Base-by-base conservation (phyloP, 2,888 invertebrate species). In the Venustoraphidia nigricollis region DNA sequence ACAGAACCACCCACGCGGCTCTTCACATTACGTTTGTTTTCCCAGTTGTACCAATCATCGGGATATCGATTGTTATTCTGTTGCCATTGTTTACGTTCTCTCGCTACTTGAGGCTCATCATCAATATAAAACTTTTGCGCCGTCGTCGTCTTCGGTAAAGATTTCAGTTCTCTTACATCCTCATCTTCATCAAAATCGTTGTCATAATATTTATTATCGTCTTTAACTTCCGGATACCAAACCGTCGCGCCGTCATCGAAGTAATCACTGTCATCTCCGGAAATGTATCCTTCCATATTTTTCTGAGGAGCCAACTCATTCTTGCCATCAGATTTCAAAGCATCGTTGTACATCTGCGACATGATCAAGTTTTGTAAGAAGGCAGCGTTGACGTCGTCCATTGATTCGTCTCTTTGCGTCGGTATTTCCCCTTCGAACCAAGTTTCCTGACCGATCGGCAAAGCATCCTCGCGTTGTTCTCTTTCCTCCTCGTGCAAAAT, bases 361-460 rank as follows among this genome's bases (percentile, higher is more conserved):
- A 79, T 69, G 55, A 79, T 79, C 52, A 81, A 66, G 60, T 81
- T 81, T 58, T 79, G 76, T 48, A 82, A 67, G 61, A 81, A 80
- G 44, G 78, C 76, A 47, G 77, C 77, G 60, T 76, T 80, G 5
- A 65, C 66, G 48, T 69, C 67, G 36, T 68, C 68, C 11, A 65
- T 56, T 6, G 52, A 51, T 41, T 60, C 59, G 37, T 56, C 53
- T 11, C 35, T 37, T 8, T 47, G 67, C 51, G 64, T 60, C 46
- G 65, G 59, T 27, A 45, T 52, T 52, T 76, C 76, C 53, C 70
- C 74, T 60, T 79, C 78, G 54, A 74, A 80, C 69, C 77, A 76
- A 11, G 76, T 76, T 60, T 80, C 79, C 58, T 79, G 79, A n/a
- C 78, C 79, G 34, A 79, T 75, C 1, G 79, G 78, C 36, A 78